phyloP scores from a whole-genome alignment of 1,140 invertebrate species.

The Maniola jurtina region DNA sequence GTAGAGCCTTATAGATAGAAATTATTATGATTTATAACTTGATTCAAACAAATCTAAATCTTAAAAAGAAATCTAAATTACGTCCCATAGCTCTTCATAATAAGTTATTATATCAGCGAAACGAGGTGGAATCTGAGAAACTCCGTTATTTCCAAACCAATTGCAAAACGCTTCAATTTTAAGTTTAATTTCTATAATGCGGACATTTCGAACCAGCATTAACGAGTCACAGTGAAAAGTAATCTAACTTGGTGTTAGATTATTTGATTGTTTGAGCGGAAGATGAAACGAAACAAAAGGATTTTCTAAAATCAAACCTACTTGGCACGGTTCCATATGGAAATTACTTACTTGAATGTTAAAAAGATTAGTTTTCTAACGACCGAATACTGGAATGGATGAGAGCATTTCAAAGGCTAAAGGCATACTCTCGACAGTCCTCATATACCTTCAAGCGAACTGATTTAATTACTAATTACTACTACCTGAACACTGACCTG shows the following conservation, averaged over 20 bases:
- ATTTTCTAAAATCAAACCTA: too few relatives aligned
- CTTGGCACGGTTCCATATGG: too few relatives aligned
- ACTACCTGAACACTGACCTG: too few relatives aligned
- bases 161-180: neutral
- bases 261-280: neutral
- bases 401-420: too few relatives aligned
- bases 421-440: too few relatives aligned
- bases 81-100: neutral
- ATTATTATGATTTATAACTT: too few relatives aligned
- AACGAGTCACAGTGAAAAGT: neutral
- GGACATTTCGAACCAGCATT: neutral
- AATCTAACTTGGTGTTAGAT: neutral
- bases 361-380: too few relatives aligned
- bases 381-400: too few relatives aligned
- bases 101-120: neutral
- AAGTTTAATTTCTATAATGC: neutral
- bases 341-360: too few relatives aligned
- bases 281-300: neutral
- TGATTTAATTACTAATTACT: too few relatives aligned
- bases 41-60: neutral
- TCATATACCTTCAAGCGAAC: too few relatives aligned
- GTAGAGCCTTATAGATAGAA: too few relatives aligned
- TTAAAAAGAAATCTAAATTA: neutral
- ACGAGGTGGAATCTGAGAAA: neutral
- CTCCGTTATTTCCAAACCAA: neutral